Evolutionary conservation across 2,113 vertebrate species (phyloP).

Genomic region (Onychostruthus taczanowskii): DNA sequence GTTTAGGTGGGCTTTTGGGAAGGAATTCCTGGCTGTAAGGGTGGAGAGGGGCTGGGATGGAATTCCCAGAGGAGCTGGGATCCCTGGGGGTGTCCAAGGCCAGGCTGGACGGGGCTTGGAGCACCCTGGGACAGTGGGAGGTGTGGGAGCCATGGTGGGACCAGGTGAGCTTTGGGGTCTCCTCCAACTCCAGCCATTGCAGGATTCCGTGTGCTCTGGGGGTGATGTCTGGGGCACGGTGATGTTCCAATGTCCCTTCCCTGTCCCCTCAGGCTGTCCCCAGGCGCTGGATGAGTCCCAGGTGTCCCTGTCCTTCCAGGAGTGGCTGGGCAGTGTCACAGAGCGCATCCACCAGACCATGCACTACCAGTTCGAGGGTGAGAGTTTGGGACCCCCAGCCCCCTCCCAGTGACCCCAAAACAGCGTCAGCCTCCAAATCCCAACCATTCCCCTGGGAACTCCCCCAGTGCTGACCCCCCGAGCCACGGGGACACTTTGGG

Average conservation of each 20-base stretch:
- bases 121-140: too few species aligned
- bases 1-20: not conserved
- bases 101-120: not conserved
- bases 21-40: not conserved
- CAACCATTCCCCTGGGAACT: not conserved
- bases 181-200: too few species aligned
- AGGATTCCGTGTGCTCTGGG: too few species aligned
- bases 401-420: not conserved
- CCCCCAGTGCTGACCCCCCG: not conserved
- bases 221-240: not conserved
- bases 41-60: not conserved
- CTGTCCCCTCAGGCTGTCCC: slow-evolving; percentile 66
- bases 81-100: not conserved
- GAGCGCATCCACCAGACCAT: slow-evolving; percentile 92
- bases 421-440: not conserved
- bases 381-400: not conserved
- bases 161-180: not conserved
- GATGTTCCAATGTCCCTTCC: not conserved
- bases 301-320: slow-evolving; percentile 85
- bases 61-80: not conserved
- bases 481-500: not conserved
- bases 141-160: not conserved
- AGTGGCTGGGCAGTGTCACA: slow-evolving; percentile 88
- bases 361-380: slow-evolving; percentile 93
- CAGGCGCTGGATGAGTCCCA: slow-evolving; percentile 82